These are phyloP conservation scores for Pachyramphus minor DNA, from an alignment of 2,113 vertebrate species.

Conservation along the genomic window DNA sequence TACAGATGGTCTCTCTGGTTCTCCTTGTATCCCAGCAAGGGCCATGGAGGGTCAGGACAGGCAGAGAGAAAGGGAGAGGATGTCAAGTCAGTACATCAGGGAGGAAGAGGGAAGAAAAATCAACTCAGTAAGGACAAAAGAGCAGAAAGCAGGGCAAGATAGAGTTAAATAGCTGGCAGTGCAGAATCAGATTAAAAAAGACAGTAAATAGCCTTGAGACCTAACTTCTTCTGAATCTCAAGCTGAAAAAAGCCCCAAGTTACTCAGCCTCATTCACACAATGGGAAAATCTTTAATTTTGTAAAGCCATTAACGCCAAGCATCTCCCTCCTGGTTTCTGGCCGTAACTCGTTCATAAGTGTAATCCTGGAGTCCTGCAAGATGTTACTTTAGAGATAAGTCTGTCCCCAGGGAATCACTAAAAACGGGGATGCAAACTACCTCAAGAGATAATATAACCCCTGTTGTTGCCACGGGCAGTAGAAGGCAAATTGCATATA, in stretches of 20 bases:
- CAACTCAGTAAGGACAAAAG: neutral
- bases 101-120: neutral
- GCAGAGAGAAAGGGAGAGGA: neutral
- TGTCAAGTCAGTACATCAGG: neutral
- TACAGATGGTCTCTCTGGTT: neutral
- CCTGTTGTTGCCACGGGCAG: neutral
- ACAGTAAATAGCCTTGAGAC: neutral
- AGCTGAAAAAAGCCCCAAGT: neutral
- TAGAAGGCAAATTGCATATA: neutral
- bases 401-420: constrained; percentile 10
- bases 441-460: constrained; percentile 1
- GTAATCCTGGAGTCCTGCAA: constrained; percentile 7
- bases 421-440: constrained; percentile 22
- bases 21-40: neutral
- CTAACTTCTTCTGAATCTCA: neutral
- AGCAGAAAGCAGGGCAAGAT: neutral
- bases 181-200: neutral
- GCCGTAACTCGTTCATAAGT: neutral
- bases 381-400: constrained; percentile 37
- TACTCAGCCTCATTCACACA: neutral
- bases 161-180: neutral
- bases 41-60: neutral
- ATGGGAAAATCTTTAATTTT: constrained; percentile 11
- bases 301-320: neutral
- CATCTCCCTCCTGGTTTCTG: neutral